Base-by-base conservation (phyloP, 2,888 invertebrate genomes). In the Tenthredo mesomela region DNA sequence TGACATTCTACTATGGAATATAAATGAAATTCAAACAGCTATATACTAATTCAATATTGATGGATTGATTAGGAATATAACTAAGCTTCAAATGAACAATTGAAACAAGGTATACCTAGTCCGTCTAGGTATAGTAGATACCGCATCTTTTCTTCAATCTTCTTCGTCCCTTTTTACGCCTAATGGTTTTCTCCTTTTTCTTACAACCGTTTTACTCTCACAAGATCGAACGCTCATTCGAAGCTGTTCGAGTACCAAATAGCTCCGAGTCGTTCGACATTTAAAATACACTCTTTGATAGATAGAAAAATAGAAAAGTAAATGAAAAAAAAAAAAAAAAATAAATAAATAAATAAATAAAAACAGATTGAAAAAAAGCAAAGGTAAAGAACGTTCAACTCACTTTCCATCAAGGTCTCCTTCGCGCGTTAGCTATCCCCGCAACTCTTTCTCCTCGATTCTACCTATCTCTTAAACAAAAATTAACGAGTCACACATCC, bases 401-500 rank as follows among this genome's bases (percentile, higher is more conserved):
- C 80, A 40, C 80, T 80, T 80, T 80, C 80, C 61, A 80, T 58
- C 80, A 80, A 61, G 40, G 80, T 80, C 80, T 80, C 80, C 15
- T 47, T 50, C 33, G 15, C 54, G 25, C n/a, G n/a, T n/a, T n/a
- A n/a, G n/a, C 47, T 6, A 54, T 73, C 10, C 12, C 18, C 77
- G 7, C 37, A 54, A 77, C 33, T 54, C 77, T 54, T 50, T 47
- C 47, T 50, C 29, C 54, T 54, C 54, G 18, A 50, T 77, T 77
- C 77, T 54, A 67, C 10, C 21, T 10, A 67, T 67, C 33, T 6
- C 12, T 12, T 25, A 9, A 12, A 67, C 7, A 25, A 67, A 29
- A 67, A 29, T 67, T 33, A 33, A 67, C 33, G 33, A 67, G 67
- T 33, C 67, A 67, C 67, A 67, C 67, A 33, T 67, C 33, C 33